phyloP scores from a whole-genome alignment of 2,888 invertebrate genomes.

The Acanthoscelides obtectus region DNA sequence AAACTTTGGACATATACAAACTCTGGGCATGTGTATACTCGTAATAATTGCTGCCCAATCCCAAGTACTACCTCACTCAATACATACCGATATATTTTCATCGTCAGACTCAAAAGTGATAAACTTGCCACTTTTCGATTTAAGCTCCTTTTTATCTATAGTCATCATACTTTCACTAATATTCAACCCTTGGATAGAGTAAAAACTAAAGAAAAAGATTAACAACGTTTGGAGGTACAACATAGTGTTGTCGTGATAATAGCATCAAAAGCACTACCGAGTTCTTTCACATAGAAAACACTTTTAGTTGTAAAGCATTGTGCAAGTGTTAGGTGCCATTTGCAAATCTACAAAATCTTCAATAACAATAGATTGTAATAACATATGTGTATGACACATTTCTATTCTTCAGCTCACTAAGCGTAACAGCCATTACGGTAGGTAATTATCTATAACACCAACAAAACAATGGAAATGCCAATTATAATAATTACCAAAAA shows the following conservation, averaged over 20 bases:
- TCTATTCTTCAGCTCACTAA: background rate
- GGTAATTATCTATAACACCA: background rate
- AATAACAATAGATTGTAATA: background rate
- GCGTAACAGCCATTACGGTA: background rate
- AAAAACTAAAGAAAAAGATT: background rate
- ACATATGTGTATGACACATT: background rate
- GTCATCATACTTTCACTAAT: background rate
- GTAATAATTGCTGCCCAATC: no score
- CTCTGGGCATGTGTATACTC: no score
- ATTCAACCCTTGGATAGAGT: background rate
- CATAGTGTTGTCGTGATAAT: background rate
- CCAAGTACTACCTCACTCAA: background rate
- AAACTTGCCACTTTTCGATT: conserved; percentile 40
- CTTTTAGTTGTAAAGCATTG: background rate
- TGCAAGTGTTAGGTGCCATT: background rate
- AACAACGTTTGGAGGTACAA: background rate
- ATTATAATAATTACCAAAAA: no score
- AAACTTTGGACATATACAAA: no score
- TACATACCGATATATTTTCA: conserved; percentile 54
- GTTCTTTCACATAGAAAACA: background rate
- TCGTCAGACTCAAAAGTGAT: conserved; percentile 56
- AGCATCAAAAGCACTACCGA: background rate
- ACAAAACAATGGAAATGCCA: no score
- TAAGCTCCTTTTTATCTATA: background rate
- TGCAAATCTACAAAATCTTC: background rate